Percentiles rank a stretch among this genome's conserved stretches.
These are phyloP conservation scores for Xenops minutus DNA, from an alignment of 2,797 vertebrate species.

Conservation along the genomic window DNA sequence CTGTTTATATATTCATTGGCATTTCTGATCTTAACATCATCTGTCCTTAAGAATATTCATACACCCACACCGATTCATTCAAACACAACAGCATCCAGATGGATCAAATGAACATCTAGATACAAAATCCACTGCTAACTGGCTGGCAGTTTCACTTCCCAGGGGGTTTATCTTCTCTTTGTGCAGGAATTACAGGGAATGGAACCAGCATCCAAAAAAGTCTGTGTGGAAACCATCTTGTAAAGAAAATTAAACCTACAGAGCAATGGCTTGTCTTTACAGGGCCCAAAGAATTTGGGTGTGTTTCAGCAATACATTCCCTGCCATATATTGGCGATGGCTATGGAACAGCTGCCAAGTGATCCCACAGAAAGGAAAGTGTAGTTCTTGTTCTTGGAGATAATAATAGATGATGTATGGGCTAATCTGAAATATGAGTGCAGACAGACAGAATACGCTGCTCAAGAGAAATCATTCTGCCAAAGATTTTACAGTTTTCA, in stretches of 20 bases:
- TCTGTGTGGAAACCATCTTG: accelerated
- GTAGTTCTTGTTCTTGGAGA: neutral
- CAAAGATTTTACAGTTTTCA: neutral
- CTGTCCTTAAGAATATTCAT: neutral
- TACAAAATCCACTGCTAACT: neutral
- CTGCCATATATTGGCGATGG: neutral
- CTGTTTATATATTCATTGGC: neutral
- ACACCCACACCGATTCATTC: neutral
- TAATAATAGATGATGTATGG: neutral
- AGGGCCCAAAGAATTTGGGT: neutral
- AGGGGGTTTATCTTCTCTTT: neutral
- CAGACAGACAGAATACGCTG: neutral
- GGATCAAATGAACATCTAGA: neutral
- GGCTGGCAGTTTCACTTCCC: neutral
- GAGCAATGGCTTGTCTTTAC: neutral
- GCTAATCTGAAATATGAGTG: neutral
- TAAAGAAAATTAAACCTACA: neutral
- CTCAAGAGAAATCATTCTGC: neutral
- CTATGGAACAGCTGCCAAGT: neutral
- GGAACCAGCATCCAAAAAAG: neutral
- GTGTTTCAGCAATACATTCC: neutral
- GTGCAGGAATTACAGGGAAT: neutral
- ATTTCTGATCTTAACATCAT: neutral
- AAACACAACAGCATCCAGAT: neutral
- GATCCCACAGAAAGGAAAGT: neutral